Evolutionary conservation across 2,797 vertebrate genomes (phyloP).

Genomic region (Epinephelus coioides): DNA sequence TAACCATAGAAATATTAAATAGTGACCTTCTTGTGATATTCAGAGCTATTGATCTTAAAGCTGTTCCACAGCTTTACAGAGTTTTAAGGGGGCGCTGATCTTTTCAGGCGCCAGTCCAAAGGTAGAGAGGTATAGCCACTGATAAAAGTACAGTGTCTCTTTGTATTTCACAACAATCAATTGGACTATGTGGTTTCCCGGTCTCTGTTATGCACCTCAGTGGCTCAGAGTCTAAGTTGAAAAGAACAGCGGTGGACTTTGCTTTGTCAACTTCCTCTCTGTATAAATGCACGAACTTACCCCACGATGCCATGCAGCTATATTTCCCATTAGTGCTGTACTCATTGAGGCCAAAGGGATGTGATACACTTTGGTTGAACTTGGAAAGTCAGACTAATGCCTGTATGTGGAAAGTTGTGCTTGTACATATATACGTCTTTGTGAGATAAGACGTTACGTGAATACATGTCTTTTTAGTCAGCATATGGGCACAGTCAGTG

Average conservation of each 20-base stretch:
- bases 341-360: slow-evolving; percentile 19
- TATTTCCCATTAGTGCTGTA: slow-evolving; percentile 3
- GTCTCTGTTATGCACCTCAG: slow-evolving; percentile 25
- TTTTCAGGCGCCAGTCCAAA: slow-evolving; percentile 58
- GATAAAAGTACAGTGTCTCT: slow-evolving; percentile 39
- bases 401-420: neutral
- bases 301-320: neutral
- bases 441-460: neutral
- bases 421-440: neutral
- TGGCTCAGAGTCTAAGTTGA: slow-evolving; percentile 34
- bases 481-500: neutral
- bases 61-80: slow-evolving; percentile 17
- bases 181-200: slow-evolving; percentile 27
- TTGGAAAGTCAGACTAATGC: neutral
- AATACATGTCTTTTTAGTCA: neutral
- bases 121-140: slow-evolving; percentile 32
- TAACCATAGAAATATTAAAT: slow-evolving; percentile 42
- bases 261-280: slow-evolving; percentile 35
- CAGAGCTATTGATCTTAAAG: slow-evolving; percentile 59
- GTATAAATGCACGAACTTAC: slow-evolving; percentile 31
- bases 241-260: slow-evolving; percentile 50
- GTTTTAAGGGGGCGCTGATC: slow-evolving; percentile 20
- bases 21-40: slow-evolving; percentile 68
- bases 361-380: slow-evolving; percentile 12
- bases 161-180: slow-evolving; percentile 59